Evolutionary conservation across 2,113 vertebrate species (phyloP).

Genomic region (Vulpes ferrilata): DNA sequence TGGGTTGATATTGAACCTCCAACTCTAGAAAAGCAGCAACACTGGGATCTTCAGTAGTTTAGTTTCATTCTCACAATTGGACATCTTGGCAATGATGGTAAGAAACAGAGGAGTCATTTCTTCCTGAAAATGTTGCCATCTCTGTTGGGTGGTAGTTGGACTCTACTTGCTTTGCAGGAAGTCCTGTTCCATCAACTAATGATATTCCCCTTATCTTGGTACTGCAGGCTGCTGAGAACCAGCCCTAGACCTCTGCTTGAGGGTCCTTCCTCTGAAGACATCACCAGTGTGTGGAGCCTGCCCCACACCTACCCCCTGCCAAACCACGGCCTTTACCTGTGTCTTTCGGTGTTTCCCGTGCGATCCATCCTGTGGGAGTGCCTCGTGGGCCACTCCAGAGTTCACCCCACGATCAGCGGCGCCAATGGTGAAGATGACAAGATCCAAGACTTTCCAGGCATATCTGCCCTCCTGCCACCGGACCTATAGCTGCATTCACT

Average conservation of each 20-base stretch:
- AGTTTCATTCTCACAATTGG: background rate
- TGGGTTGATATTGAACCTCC: background rate
- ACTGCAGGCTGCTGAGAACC: slow-evolving; percentile 71
- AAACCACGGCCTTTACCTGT: slow-evolving; percentile 99
- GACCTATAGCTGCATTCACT: slow-evolving; percentile 99
- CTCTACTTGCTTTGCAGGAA: background rate
- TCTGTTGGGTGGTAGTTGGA: background rate
- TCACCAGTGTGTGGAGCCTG: slow-evolving; percentile 93
- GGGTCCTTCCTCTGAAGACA: slow-evolving; percentile 81
- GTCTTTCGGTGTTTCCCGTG: slow-evolving; percentile 99
- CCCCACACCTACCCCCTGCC: slow-evolving; percentile 91
- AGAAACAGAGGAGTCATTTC: background rate
- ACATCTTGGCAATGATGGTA: background rate
- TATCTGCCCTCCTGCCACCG: slow-evolving; percentile 98
- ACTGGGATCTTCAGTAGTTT: background rate
- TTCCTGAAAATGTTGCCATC: background rate
- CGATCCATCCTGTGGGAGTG: slow-evolving; percentile 98
- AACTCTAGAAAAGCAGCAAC: background rate
- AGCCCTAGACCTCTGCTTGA: background rate
- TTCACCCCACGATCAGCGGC: slow-evolving; percentile 89
- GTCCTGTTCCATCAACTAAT: background rate
- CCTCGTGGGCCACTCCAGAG: slow-evolving; percentile 97
- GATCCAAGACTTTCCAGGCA: slow-evolving; percentile 99
- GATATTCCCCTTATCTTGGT: slow-evolving; percentile 39
- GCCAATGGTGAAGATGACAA: slow-evolving; percentile 99